Percentiles rank a stretch among this genome's conserved stretches.
These are phyloP conservation scores for Pseudomyrmex cubaensis DNA, from an alignment of 1,140 invertebrate species.

Conservation along the genomic window DNA sequence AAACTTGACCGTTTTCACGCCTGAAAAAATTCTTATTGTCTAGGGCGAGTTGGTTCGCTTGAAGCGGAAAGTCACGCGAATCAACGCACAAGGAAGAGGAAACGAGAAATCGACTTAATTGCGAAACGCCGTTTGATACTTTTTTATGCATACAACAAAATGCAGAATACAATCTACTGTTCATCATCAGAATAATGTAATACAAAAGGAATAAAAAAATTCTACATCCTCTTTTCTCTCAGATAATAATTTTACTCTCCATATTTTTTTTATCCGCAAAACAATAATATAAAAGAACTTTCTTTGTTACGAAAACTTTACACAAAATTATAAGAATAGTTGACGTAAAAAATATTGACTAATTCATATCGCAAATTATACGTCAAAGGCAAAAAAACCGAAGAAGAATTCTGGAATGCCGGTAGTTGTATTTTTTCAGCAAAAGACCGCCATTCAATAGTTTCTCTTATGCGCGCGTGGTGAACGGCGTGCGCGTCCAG, in stretches of 20 bases:
- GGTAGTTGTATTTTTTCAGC: background rate
- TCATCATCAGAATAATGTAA: background rate
- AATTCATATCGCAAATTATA: background rate
- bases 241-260: background rate
- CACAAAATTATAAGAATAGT: background rate
- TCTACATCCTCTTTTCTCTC: background rate
- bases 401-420: background rate
- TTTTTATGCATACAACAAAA: conserved; percentile 36
- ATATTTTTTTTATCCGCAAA: background rate
- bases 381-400: background rate
- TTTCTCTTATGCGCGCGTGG: conserved; percentile 13
- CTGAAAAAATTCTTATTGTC: conserved; percentile 70
- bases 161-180: conserved; percentile 4
- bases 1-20: conserved; percentile 66
- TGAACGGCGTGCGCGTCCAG: conserved; percentile 12
- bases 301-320: no score
- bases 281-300: background rate
- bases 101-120: conserved; percentile 72
- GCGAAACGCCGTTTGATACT: conserved; percentile 58
- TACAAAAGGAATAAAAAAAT: background rate
- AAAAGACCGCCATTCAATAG: conserved; percentile 23
- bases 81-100: conserved; percentile 69
- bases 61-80: conserved; percentile 74
- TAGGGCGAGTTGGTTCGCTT: conserved; percentile 44
- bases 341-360: background rate